phyloP scores from a whole-genome alignment of 2,888 invertebrate species.

The Siphonodentalium dalli region DNA sequence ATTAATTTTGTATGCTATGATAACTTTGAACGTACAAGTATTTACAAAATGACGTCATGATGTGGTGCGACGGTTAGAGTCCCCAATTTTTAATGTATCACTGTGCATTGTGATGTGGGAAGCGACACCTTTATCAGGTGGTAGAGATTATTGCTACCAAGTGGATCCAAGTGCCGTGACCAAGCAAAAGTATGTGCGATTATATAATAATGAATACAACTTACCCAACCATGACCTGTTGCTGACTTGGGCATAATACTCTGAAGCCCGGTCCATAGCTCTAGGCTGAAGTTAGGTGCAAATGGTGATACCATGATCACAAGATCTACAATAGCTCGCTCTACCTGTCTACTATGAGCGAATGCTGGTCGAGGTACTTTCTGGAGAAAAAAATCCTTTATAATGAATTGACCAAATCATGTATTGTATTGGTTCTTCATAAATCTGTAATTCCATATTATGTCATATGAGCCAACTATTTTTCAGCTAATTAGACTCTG shows the following conservation, averaged over 20 bases:
- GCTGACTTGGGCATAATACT: conserved; percentile 17
- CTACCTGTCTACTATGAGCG: conserved; percentile 69
- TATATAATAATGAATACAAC: conserved; percentile 2
- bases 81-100: background rate
- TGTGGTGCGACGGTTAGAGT: background rate
- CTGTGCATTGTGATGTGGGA: no score
- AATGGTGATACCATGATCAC: conserved; percentile 87
- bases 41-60: background rate
- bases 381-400: conserved; percentile 42
- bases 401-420: no score
- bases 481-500: no score
- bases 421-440: background rate
- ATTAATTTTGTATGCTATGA: no score
- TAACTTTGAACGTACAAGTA: background rate
- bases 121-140: conserved; percentile 4
- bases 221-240: conserved; percentile 37
- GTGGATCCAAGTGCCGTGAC: background rate
- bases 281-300: conserved; percentile 89
- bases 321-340: conserved; percentile 79
- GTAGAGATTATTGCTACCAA: background rate
- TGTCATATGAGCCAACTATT: no score
- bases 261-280: conserved; percentile 81
- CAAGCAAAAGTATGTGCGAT: background rate
- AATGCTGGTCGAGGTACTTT: conserved; percentile 54
- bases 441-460: no score